Evolutionary conservation across 2,888 invertebrate species (phyloP), one percentile per base, ranked within the genome.

Genomic region (Blera fallax): DNA sequence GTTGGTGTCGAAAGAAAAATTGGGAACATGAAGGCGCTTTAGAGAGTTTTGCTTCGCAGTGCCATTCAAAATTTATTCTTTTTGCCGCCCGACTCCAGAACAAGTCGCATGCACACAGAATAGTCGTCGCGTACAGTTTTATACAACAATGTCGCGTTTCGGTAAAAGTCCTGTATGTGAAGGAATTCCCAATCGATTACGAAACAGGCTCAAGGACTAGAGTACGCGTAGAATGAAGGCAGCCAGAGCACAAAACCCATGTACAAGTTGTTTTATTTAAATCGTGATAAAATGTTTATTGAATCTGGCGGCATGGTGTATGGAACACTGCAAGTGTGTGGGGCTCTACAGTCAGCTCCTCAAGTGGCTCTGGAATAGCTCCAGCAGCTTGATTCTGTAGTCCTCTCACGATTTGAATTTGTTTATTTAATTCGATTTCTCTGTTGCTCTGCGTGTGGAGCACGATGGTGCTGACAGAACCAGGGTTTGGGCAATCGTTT

Each of bases 371-470:
- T 58, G 64, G 64, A 21, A 43, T 18, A 56, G 48, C 64, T 70
- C 48, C 56, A 65, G 62, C 69, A 58, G 74, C 43, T 70, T 88
- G 87, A 88, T 88, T 91, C 89, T 84, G 88, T 88, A 91, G 90
- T 91, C 90, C 84, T 87, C 89, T 90, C 91, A 91, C 91, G 91
- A 91, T 91, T 90, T 89, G 90, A 90, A 90, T 91, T 91, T 91
- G 91, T 91, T 91, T 91, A 91, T 91, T 91, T 91, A 91, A 91
- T 91, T 91, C 91, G 91, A 91, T 91, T 91, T 89, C 87, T 79
- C 76, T 80, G 87, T 85, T 79, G 87, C 87, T 78, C 32, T 67
- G 74, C 65, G 64, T 43, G 65, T 11, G 52, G 58, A 72, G 64
- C 70, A 65, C 21, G 77, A 65, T 14, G 69, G 40, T 67, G 74